phyloP scores from a whole-genome alignment of 1,140 invertebrate species.

The fruit fly (Drosophila melanogaster) region Release_6_plus_ISO1_MT NC_004354.4:6397501-6398000 shows the following conservation, averaged over 20 bases:
- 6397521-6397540: too few relatives aligned
- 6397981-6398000: slow-evolving; percentile 1
- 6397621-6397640: too few relatives aligned
- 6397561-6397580: too few relatives aligned
- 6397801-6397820: slow-evolving; percentile 1
- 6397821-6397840: slow-evolving; percentile 19
- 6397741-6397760: not conserved
- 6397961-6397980: slow-evolving; percentile 29
- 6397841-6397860: slow-evolving; percentile 8
- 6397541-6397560: too few relatives aligned
- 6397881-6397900: slow-evolving; percentile 34
- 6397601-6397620: too few relatives aligned
- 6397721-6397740: not conserved
- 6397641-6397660: not conserved
- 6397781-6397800: not conserved
- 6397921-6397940: slow-evolving; percentile 31
- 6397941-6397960: slow-evolving; percentile 32
- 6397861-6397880: slow-evolving; percentile 14
- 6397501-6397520: too few relatives aligned
- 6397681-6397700: too few relatives aligned
- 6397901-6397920: slow-evolving; percentile 29
- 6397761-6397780: not conserved
- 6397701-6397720: too few relatives aligned
- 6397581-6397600: too few relatives aligned
- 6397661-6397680: too few relatives aligned